A percentile compares a stretch with the other conserved stretches of the same genome.
Conservation (phyloP, 2,888 invertebrate species). For the Ephialtes manifestator region DNA sequence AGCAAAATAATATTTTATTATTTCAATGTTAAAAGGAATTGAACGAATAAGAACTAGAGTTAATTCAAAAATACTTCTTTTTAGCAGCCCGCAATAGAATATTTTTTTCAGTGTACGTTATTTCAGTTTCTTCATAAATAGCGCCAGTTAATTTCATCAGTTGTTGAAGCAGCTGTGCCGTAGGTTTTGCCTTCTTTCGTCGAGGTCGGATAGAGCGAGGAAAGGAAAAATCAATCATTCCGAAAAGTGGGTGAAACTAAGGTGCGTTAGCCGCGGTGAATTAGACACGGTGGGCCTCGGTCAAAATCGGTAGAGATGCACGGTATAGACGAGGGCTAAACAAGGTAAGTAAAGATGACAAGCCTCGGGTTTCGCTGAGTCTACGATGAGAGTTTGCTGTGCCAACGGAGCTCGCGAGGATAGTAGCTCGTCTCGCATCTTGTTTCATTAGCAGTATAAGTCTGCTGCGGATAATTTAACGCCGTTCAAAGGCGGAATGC, state of each 20-base stretch:
- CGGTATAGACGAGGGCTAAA: constrained; percentile 28
- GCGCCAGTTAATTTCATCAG: not conserved
- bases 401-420: constrained; percentile 39
- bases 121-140: not conserved
- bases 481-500: constrained; percentile 64
- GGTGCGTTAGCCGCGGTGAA: constrained; percentile 51
- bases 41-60: too few species aligned
- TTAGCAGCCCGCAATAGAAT: too few species aligned
- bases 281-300: constrained; percentile 53
- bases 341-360: constrained; percentile 23
- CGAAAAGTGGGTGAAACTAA: constrained; percentile 64
- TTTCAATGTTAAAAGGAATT: too few species aligned
- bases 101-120: too few species aligned
- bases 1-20: too few species aligned
- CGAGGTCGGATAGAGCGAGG: not conserved
- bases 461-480: constrained; percentile 69
- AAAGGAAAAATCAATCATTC: constrained; percentile 60
- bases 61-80: too few species aligned
- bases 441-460: constrained; percentile 72
- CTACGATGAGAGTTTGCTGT: constrained; percentile 17
- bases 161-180: not conserved
- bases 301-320: constrained; percentile 47
- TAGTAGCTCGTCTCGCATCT: constrained; percentile 61
- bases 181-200: not conserved
- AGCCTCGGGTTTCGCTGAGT: not conserved